Conservation (phyloP, 2,888 invertebrate genomes). For the Villa cingulata region DNA sequence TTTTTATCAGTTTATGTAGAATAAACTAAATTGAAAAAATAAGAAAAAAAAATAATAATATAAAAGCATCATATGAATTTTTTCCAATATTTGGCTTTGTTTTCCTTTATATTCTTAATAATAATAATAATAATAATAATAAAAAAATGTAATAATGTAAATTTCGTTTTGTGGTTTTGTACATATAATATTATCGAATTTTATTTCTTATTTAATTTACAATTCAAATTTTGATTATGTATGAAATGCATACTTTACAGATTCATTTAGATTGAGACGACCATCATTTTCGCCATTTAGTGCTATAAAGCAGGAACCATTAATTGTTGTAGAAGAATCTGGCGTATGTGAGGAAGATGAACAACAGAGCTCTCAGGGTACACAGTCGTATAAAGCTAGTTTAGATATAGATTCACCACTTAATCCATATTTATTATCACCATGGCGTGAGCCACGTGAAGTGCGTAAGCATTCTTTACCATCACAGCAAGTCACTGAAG, state of each 20-base stretch:
- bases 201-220: no score
- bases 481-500: slow-evolving; percentile 70
- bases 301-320: slow-evolving; percentile 48
- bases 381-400: slow-evolving; percentile 44
- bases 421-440: slow-evolving; percentile 69
- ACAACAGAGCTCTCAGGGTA: slow-evolving; percentile 30
- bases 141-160: no score
- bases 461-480: slow-evolving; percentile 71
- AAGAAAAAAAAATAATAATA: no score
- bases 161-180: no score
- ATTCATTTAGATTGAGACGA: slow-evolving; percentile 47
- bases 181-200: no score
- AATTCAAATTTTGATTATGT: background rate
- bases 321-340: slow-evolving; percentile 71
- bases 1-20: no score
- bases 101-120: no score
- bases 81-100: no score
- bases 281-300: slow-evolving; percentile 48
- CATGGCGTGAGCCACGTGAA: slow-evolving; percentile 61
- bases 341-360: slow-evolving; percentile 54
- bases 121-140: no score
- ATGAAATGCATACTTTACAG: slow-evolving; percentile 15
- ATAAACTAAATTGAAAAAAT: no score
- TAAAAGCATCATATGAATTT: no score
- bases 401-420: slow-evolving; percentile 64